Conservation (phyloP, 2,113 vertebrate genomes). For the Urocynchramus pylzowi region DNA sequence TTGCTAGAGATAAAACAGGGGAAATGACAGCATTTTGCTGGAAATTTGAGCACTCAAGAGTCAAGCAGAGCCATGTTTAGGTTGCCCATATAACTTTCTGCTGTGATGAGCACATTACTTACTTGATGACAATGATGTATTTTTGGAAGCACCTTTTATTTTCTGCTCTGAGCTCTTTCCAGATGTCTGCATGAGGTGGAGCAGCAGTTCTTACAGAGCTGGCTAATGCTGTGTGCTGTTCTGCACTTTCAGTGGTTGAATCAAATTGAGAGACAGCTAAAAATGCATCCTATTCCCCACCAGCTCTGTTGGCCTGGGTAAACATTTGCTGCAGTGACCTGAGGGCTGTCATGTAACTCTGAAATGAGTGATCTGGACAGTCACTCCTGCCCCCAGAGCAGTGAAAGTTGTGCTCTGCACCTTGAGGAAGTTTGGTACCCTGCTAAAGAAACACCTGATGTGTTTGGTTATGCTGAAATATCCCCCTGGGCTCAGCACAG, state of each 20-base stretch:
- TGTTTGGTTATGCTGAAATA: not conserved
- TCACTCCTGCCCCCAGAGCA: fast-evolving
- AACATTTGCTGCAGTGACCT: not conserved
- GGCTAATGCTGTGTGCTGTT: not conserved
- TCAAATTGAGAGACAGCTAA: not conserved
- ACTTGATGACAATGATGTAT: fast-evolving
- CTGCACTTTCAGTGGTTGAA: not conserved
- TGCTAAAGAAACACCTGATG: not conserved
- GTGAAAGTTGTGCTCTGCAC: not conserved
- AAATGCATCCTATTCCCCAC: not conserved
- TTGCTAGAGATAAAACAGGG: not conserved
- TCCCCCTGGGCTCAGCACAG: not conserved
- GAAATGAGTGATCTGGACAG: not conserved
- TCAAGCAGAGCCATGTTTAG: not conserved
- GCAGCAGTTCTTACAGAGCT: not conserved
- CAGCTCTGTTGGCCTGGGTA: not conserved
- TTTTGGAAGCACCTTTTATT: not conserved
- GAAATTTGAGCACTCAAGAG: not conserved
- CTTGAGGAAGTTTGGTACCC: not conserved
- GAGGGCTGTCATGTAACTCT: not conserved
- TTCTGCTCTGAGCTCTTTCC: not conserved
- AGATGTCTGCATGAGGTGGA: not conserved
- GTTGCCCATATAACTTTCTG: not conserved
- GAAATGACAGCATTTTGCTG: not conserved
- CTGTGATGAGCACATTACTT: not conserved